Base-by-base conservation (phyloP, 2,113 vertebrate genomes). In the Poicephalus gulielmi region DNA sequence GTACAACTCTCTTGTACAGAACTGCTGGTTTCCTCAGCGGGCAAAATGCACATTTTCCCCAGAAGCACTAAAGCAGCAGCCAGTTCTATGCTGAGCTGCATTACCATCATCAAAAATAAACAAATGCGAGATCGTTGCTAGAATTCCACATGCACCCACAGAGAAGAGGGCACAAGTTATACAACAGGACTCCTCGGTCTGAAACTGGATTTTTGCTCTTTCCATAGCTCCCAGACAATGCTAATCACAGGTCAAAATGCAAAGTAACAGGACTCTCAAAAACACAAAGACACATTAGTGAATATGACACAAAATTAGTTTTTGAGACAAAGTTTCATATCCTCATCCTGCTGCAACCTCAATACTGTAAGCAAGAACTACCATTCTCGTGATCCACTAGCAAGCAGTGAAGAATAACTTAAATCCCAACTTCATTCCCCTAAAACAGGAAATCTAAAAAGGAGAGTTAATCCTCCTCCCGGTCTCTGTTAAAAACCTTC, bases 21-120 rank as follows among this genome's bases (percentile, higher is more conserved):
- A 49, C 19, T 7, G 62, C 25, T 5, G 5, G 18, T 0, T 37
- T 52, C 83, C 53, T 17, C 77, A 43, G 57, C 0, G 2, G 68
- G 50, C 46, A 77, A 31, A 44, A 30, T 0, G 5, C 3, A 1
- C 14, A 0, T 17, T 73, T 49, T 2, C 63, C 64, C 74, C 50
- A 8, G 52, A 93, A 88, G 47, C 20, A 35, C 66, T 17, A 33
- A 84, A 75, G 47, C 37, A 50, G 4, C 9, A 37, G 41, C 16
- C 71, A 46, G 17, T 67, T 83, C 53, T 22, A 59, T n/a, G n/a
- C 57, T 30, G 49, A 79, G 69, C 57, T 84, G 57, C 33, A 74
- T 30, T 55, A 43, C 8, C 43, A n/a, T 35, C 44, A 52, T 59
- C 62, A 67, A 41, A 74, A 66, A 77, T 25, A 67, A 83, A 53